phyloP scores from a whole-genome alignment of 2,113 vertebrate species.

The Misgurnus anguillicaudatus region DNA sequence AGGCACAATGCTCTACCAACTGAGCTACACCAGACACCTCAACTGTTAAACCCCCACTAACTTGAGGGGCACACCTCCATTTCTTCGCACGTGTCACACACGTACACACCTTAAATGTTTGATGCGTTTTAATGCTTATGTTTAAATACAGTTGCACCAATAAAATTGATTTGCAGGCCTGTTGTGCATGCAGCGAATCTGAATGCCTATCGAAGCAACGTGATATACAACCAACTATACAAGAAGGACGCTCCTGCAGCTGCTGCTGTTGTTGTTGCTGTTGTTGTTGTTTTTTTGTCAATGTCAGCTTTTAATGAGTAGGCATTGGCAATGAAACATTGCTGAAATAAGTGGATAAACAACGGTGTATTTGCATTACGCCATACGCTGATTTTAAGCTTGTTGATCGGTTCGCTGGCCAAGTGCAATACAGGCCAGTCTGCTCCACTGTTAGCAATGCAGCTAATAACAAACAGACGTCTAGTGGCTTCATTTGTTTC shows the following conservation, averaged over 20 bases:
- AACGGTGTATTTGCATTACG: background rate
- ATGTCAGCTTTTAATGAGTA: background rate
- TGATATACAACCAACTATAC: slow-evolving; percentile 15
- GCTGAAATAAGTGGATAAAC: background rate
- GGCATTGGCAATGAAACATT: background rate
- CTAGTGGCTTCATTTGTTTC: slow-evolving; percentile 52
- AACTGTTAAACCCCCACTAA: background rate
- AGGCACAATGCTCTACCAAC: too few relatives aligned
- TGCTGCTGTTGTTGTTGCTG: background rate
- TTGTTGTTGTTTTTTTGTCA: background rate
- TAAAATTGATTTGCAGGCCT: background rate
- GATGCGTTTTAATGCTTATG: too few relatives aligned
- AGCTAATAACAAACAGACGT: background rate
- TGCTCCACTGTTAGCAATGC: slow-evolving; percentile 12
- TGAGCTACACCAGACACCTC: background rate
- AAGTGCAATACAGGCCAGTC: slow-evolving; percentile 10
- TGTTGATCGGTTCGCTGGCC: slow-evolving; percentile 18
- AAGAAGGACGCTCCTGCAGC: background rate
- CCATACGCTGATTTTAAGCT: slow-evolving; percentile 8
- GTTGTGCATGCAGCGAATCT: slow-evolving; percentile 2
- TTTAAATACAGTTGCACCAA: background rate
- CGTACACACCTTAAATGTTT: background rate
- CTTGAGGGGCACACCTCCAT: slow-evolving; percentile 15
- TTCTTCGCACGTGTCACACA: slow-evolving; percentile 9
- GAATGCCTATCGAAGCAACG: slow-evolving; percentile 33